Percentiles rank a stretch among this genome's conserved stretches.
These are phyloP conservation scores for Styela clava DNA, from an alignment of 23 tunicate species.

Conservation along the genomic window DNA sequence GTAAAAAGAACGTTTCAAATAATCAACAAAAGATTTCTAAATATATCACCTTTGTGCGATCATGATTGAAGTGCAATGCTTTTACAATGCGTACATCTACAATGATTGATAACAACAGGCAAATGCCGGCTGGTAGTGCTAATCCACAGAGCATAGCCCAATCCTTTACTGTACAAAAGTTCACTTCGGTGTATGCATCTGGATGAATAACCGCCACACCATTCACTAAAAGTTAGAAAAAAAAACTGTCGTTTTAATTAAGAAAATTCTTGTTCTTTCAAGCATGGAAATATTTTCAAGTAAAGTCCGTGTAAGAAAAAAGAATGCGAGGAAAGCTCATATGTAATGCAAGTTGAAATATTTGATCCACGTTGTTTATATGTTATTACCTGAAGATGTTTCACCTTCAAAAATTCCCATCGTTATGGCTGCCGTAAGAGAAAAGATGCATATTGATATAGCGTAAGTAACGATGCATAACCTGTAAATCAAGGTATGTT, in stretches of 20 bases:
- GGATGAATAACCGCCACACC: neutral
- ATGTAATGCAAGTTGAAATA: too few species aligned
- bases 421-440: slow-evolving; percentile 2
- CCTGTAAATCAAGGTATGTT: neutral
- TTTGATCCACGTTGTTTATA: too few species aligned
- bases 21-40: neutral
- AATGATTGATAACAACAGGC: slow-evolving; percentile 6
- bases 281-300: too few species aligned
- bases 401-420: neutral
- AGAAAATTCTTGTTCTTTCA: too few species aligned
- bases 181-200: slow-evolving; percentile 14
- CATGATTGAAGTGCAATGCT: neutral
- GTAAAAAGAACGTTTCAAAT: neutral
- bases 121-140: slow-evolving; percentile 8
- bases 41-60: neutral
- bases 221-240: slow-evolving; percentile 6
- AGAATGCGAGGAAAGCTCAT: too few species aligned
- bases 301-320: too few species aligned
- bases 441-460: neutral
- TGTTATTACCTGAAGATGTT: neutral
- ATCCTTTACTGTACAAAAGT: slow-evolving; percentile 3
- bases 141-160: slow-evolving; percentile 19
- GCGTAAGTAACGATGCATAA: neutral
- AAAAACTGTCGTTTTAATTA: too few species aligned
- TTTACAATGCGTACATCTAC: neutral